phyloP scores from a whole-genome alignment of 2,888 invertebrate species.

The Rhopalosiphum nymphaeae region DNA sequence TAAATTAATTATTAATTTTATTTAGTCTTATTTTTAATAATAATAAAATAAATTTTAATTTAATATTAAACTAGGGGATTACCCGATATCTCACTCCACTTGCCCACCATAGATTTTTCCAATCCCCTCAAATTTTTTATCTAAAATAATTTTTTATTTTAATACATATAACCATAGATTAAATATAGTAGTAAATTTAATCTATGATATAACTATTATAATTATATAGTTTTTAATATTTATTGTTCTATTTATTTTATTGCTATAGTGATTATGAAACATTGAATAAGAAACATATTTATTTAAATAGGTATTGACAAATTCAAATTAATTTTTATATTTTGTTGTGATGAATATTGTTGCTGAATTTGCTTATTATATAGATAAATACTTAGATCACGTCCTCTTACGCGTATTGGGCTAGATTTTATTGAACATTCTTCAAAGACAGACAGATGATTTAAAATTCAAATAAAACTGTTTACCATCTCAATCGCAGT shows the following conservation, averaged over 20 bases:
- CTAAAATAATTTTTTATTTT: background rate
- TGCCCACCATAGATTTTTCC: background rate
- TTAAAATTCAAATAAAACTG: background rate
- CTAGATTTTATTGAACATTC: background rate
- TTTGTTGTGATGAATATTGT: background rate
- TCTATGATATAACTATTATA: background rate
- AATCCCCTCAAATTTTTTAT: background rate
- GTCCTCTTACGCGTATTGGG: background rate
- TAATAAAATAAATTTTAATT: background rate
- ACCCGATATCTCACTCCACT: background rate
- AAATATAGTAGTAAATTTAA: no score
- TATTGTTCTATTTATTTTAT: no score
- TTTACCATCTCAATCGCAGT: background rate
- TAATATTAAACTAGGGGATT: background rate
- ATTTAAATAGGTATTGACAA: background rate
- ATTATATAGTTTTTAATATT: background rate
- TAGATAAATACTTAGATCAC: background rate
- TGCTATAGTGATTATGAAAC: background rate
- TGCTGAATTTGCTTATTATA: background rate
- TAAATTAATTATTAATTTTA: background rate
- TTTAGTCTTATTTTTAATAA: background rate
- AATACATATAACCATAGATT: no score
- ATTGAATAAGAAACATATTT: background rate
- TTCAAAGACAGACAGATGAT: background rate
- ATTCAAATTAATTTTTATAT: background rate